phyloP scores from a whole-genome alignment of 2,888 invertebrate genomes.

The Psylliodes chrysocephalus region DNA sequence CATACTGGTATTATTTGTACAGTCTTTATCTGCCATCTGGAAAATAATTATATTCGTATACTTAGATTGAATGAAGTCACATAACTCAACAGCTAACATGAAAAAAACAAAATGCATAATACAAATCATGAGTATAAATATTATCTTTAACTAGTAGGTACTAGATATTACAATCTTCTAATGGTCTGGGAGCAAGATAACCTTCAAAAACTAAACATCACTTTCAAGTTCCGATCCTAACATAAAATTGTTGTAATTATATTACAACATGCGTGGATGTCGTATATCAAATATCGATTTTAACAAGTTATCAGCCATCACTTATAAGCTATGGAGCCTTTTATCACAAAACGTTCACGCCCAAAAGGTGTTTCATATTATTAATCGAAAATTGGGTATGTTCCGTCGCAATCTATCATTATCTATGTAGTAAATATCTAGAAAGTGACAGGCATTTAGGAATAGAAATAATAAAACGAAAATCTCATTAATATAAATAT shows the following conservation, averaged over 20 bases:
- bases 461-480: neutral
- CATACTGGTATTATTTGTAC: no score
- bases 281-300: conserved; percentile 43
- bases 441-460: conserved; percentile 5
- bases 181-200: conserved; percentile 12
- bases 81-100: no score
- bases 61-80: no score
- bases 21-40: no score
- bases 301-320: conserved; percentile 39
- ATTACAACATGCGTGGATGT: conserved; percentile 41
- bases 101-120: no score
- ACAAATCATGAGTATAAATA: neutral
- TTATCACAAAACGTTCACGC: conserved; percentile 9
- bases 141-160: neutral
- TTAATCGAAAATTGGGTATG: conserved; percentile 27
- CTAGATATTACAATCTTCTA: neutral
- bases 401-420: conserved; percentile 9
- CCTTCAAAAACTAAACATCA: conserved; percentile 16
- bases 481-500: no score
- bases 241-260: conserved; percentile 42
- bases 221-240: conserved; percentile 27
- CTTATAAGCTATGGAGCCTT: conserved; percentile 25
- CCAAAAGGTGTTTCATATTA: conserved; percentile 27
- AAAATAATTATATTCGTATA: no score
- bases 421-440: conserved; percentile 1